Conservation (phyloP, 1,140 invertebrate species). For the Yoshiicerus persimilis region DNA sequence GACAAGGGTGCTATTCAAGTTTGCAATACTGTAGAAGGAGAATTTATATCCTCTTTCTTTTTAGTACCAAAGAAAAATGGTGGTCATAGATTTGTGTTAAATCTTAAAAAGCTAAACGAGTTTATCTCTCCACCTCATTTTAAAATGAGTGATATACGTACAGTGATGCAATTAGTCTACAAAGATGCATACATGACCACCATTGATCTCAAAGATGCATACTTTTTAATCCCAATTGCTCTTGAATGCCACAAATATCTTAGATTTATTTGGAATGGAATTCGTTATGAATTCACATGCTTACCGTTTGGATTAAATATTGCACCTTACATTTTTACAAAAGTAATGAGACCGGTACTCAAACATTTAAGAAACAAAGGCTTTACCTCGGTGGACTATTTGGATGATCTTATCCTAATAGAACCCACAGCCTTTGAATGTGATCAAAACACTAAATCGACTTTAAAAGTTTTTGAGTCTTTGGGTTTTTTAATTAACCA, state of each 20-base stretch:
- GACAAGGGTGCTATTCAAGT: background rate
- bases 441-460: background rate
- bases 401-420: conserved; percentile 28
- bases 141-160: conserved; percentile 32
- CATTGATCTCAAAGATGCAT: conserved; percentile 38
- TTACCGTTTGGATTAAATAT: conserved; percentile 31
- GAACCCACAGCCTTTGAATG: background rate
- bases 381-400: background rate
- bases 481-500: background rate
- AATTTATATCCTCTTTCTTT: conserved; percentile 30
- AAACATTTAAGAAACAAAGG: background rate
- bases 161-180: background rate
- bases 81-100: conserved; percentile 20
- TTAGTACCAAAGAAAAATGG: conserved; percentile 2
- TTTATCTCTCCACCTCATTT: conserved; percentile 34
- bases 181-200: conserved; percentile 7
- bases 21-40: background rate
- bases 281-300: conserved; percentile 32
- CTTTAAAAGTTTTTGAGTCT: background rate
- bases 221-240: conserved; percentile 31
- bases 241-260: conserved; percentile 27
- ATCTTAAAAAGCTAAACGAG: conserved; percentile 35
- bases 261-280: conserved; percentile 17
- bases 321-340: conserved; percentile 35
- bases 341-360: conserved; percentile 22